These are phyloP conservation scores for Bombyx mori DNA, from an alignment of 1,140 invertebrate genomes.

Conservation along the genomic window ASM3026992v2 NC_085124.1:7536501-7537000, in stretches of 20 bases:
- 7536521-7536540: background rate
- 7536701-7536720: conserved; percentile 43
- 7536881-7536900: too few relatives aligned
- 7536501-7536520: too few relatives aligned
- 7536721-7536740: background rate
- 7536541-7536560: background rate
- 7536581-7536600: conserved; percentile 29
- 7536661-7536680: conserved; percentile 24
- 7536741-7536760: too few relatives aligned
- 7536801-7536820: background rate
- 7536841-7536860: background rate
- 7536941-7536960: too few relatives aligned
- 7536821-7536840: background rate
- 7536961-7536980: background rate
- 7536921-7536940: too few relatives aligned
- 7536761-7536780: background rate
- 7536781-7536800: background rate
- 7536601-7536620: conserved; percentile 37
- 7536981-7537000: background rate
- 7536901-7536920: too few relatives aligned
- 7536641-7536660: conserved; percentile 25
- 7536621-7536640: conserved; percentile 18
- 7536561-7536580: conserved; percentile 20
- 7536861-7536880: background rate
- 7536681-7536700: conserved; percentile 33